Percentiles rank a stretch among this genome's conserved stretches.
phyloP scores from a whole-genome alignment of 2,888 invertebrate genomes.

The Tetragonisca angustula region DNA sequence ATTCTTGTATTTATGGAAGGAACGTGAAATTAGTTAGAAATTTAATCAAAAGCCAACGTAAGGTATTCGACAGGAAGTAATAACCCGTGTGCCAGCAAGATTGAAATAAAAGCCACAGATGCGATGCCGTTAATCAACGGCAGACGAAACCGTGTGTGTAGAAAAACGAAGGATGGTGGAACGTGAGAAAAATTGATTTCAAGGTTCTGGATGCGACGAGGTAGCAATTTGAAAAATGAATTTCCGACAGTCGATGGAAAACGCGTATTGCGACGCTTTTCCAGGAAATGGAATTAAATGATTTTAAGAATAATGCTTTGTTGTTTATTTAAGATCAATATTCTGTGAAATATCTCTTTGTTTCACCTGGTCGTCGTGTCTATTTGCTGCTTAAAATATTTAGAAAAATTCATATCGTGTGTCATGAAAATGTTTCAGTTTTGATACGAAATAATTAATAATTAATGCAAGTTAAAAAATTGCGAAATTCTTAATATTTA shows the following conservation, averaged over 20 bases:
- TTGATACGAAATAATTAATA: too few relatives aligned
- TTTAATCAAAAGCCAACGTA: background rate
- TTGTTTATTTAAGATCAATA: background rate
- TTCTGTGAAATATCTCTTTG: too few relatives aligned
- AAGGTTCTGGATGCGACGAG: constrained; percentile 4
- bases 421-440: too few relatives aligned
- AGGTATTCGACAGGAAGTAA: background rate
- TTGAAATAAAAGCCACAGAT: constrained; percentile 11
- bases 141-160: background rate
- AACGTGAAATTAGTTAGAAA: background rate
- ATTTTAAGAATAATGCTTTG: background rate
- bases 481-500: too few relatives aligned
- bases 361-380: background rate
- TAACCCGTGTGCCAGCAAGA: background rate
- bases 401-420: too few relatives aligned
- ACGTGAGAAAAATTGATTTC: constrained; percentile 32
- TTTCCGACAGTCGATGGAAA: background rate
- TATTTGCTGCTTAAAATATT: background rate
- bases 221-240: constrained; percentile 18
- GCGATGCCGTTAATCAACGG: constrained; percentile 23
- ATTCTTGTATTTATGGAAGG: background rate
- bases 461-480: too few relatives aligned
- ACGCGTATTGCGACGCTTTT: background rate
- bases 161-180: background rate
- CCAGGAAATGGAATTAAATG: background rate